Evolutionary conservation across 2,888 invertebrate species (phyloP).

Genomic region (Helleia helle): DNA sequence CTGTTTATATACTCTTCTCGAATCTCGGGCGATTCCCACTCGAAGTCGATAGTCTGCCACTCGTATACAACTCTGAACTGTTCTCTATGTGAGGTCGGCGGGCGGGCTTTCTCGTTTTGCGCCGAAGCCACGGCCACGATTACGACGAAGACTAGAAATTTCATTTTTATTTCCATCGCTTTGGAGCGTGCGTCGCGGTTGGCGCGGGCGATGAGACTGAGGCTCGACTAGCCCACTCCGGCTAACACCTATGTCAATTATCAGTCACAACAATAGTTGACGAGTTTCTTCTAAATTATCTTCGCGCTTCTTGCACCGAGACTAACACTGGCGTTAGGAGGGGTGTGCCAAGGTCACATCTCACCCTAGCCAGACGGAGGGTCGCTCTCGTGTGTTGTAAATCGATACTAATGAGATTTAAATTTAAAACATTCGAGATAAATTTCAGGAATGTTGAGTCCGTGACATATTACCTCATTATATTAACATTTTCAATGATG

Average conservation of each 20-base stretch:
- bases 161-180: slow-evolving; percentile 38
- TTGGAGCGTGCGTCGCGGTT: slow-evolving; percentile 45
- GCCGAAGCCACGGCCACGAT: slow-evolving; percentile 54
- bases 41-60: slow-evolving; percentile 81
- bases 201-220: slow-evolving; percentile 52
- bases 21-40: slow-evolving; percentile 75
- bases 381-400: slow-evolving; percentile 31
- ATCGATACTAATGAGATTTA: slow-evolving; percentile 27
- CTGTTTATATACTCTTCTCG: slow-evolving; percentile 69
- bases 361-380: slow-evolving; percentile 57
- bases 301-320: slow-evolving; percentile 1
- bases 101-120: slow-evolving; percentile 44
- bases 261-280: slow-evolving; percentile 25
- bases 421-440: slow-evolving; percentile 1
- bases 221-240: slow-evolving; percentile 27
- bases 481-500: too few relatives aligned
- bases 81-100: slow-evolving; percentile 49
- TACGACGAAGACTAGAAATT: slow-evolving; percentile 40
- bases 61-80: slow-evolving; percentile 81
- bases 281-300: slow-evolving; percentile 20
- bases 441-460: slow-evolving; percentile 1
- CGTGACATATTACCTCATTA: too few relatives aligned
- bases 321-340: slow-evolving; percentile 15
- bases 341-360: slow-evolving; percentile 40
- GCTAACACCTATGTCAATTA: slow-evolving; percentile 31